phyloP scores from a whole-genome alignment of 2,113 vertebrate genomes.

The Anhinga anhinga region DNA sequence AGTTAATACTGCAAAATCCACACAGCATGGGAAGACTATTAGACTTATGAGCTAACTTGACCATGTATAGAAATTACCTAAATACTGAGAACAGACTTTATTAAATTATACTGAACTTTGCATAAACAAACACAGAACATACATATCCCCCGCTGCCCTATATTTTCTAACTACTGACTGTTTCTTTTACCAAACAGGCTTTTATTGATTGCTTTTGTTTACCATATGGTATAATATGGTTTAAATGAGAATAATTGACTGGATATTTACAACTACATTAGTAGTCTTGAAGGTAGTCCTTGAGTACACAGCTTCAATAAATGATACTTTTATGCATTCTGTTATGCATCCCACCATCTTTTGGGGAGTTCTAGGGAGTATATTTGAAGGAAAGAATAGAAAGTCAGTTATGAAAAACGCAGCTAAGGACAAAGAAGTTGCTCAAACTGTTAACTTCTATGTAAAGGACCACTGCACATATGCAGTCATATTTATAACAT shows the following conservation, averaged over 20 bases:
- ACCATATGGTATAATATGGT: background rate
- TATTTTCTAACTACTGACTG: background rate
- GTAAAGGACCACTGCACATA: background rate
- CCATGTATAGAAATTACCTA: background rate
- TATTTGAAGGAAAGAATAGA: background rate
- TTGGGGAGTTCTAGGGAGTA: background rate
- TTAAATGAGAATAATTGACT: background rate
- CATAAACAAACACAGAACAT: background rate
- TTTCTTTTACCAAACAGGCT: background rate
- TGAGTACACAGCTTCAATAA: background rate
- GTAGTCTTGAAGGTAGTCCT: background rate
- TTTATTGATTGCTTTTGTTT: background rate
- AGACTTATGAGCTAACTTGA: background rate
- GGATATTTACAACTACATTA: background rate
- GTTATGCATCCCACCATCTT: background rate
- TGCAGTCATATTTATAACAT: background rate
- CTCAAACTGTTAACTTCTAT: background rate
- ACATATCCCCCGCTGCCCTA: background rate
- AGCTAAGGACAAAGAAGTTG: background rate
- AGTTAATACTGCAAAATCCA: background rate
- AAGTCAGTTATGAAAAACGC: background rate
- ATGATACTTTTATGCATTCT: background rate
- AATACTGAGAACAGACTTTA: background rate
- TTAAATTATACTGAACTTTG: background rate
- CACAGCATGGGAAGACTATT: background rate